Conservation (phyloP, 2,113 vertebrate species). For the Phaethornis superciliosus region DNA sequence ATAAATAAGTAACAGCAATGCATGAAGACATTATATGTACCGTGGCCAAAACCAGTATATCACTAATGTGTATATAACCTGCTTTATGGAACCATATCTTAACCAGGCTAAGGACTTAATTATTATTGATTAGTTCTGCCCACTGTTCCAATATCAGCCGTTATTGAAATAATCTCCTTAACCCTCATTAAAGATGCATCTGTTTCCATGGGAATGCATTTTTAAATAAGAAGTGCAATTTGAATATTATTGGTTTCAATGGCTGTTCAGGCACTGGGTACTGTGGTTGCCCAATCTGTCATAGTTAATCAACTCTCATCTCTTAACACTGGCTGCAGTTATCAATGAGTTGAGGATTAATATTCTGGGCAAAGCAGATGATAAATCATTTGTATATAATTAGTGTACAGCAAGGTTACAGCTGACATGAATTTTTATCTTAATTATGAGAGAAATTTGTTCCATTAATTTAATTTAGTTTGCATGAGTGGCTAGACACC, state of each 20-base stretch:
- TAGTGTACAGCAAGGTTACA: conserved; percentile 95
- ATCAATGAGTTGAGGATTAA: conserved; percentile 93
- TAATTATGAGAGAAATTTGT: conserved; percentile 96
- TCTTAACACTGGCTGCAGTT: conserved; percentile 89
- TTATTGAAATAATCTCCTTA: conserved; percentile 82
- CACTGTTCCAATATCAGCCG: conserved; percentile 79
- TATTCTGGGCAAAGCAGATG: conserved; percentile 89
- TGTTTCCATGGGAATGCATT: conserved; percentile 84
- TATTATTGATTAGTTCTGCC: conserved; percentile 82
- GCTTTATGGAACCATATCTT: conserved; percentile 78
- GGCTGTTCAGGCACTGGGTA: conserved; percentile 76
- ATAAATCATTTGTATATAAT: conserved; percentile 98
- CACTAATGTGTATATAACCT: conserved; percentile 75
- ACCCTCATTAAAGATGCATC: conserved; percentile 83
- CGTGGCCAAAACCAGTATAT: conserved; percentile 56
- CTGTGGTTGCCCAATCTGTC: conserved; percentile 87
- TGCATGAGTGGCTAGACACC: conserved; percentile 90
- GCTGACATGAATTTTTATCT: conserved; percentile 97
- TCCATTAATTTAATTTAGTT: conserved; percentile 96
- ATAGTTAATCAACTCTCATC: conserved; percentile 92
- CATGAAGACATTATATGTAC: conserved; percentile 70
- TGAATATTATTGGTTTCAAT: conserved; percentile 78
- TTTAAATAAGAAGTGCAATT: conserved; percentile 77
- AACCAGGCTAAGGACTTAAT: conserved; percentile 77
- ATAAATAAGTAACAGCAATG: neutral